phyloP scores from a whole-genome alignment of 2,888 invertebrate species.

The Itoplectis maculator region DNA sequence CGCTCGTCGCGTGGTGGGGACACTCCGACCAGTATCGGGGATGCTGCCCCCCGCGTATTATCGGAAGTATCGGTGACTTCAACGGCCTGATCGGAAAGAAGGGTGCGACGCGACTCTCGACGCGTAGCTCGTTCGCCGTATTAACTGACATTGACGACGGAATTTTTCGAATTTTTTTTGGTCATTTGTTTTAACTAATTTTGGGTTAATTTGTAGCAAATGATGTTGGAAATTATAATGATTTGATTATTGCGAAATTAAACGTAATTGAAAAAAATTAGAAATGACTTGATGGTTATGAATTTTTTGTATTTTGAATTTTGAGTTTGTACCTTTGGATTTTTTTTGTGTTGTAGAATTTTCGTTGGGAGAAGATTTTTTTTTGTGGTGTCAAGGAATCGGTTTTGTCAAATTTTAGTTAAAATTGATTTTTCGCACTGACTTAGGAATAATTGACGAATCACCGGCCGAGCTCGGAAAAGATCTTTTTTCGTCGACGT shows the following conservation, averaged over 20 bases:
- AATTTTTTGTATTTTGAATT: neutral
- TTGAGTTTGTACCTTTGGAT: too few relatives aligned
- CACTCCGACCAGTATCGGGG: conserved; percentile 70
- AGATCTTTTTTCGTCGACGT: neutral
- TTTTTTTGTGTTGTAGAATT: neutral
- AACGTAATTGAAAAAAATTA: too few relatives aligned
- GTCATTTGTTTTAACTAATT: neutral
- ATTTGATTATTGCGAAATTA: too few relatives aligned
- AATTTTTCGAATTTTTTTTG: neutral
- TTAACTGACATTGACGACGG: neutral
- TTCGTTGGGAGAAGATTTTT: neutral
- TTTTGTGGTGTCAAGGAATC: too few relatives aligned
- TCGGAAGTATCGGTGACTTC: conserved; percentile 85
- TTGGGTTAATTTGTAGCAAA: neutral
- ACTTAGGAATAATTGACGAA: neutral
- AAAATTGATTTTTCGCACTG: neutral
- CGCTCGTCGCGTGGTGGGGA: conserved; percentile 37
- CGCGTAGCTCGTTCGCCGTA: neutral
- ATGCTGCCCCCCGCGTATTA: conserved; percentile 77
- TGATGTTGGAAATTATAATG: neutral
- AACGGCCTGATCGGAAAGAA: conserved; percentile 84
- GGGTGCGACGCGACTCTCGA: conserved; percentile 65
- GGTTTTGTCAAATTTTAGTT: neutral
- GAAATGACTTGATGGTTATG: too few relatives aligned
- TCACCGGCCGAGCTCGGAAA: neutral